Evolutionary conservation across 2,797 vertebrate genomes (phyloP), one percentile per base, ranked within the genome.

Genomic region (Cuniculus paca): DNA sequence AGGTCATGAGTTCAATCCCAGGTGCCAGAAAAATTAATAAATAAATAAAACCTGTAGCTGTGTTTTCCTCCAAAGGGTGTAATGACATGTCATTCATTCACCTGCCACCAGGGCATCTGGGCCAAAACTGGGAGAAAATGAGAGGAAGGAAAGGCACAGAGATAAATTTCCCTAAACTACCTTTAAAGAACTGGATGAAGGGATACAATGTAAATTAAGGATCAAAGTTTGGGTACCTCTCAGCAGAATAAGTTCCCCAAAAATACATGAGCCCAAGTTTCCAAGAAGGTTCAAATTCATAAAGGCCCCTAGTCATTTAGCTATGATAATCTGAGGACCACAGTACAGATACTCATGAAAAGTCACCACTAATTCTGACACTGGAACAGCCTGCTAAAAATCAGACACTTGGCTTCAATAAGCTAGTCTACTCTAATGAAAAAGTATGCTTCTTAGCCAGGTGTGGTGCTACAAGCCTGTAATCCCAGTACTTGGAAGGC

Each of bases 101-200:
- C 63, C 79, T 95, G 34, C 56, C 82, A 90, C 26, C 39, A 74
- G 6, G 39, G 36, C 42, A 36, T 85, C 1, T 85, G 54, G 42
- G 36, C 28, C 74, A 60, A 28, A 90, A 81, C 78, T 61, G 63
- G 24, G n/a, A 88, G 39, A 80, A 93, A 93, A 91, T 14, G 13
- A 87, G 56, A 82, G 11, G 28, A 3, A 3, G 0, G 52, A 48
- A 50, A 31, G 17, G 39, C 16, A 81, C 36, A 88, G 42, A 54
- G 16, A 91, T 22, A 90, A 81, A 70, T 54, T 75, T 70, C 8
- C 74, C 50, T 83, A 74, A 79, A 45, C 28, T n/a, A 75, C 17
- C 70, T 86, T 80, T 31, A 83, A 89, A 95, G n/a, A 89, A 34
- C 34, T 34, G 36, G 42, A 39, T 10, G 24, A 92, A 68, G 3